Evolutionary conservation across 1,140 invertebrate species (phyloP), one percentile per base, ranked within the genome.

Genomic region (Eulimnadia texana): DNA sequence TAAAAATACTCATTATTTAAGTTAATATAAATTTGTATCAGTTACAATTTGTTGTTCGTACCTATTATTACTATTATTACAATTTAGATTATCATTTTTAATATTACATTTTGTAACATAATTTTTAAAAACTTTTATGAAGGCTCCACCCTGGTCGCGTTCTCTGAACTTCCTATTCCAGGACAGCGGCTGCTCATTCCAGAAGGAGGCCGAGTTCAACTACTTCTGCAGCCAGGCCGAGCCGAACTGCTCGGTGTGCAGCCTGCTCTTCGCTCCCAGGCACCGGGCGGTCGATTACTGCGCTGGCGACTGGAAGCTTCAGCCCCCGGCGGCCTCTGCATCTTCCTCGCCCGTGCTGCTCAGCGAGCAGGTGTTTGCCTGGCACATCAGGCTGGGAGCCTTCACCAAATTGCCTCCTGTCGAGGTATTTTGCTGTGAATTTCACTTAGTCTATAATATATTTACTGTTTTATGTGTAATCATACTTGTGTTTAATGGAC

Each of bases 191-290:
- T 42, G 33, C 16, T 9, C 33, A 6, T 42, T 42, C 33, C 6
- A 42, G n/a, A 25, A 58, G 22, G 55, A 58, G 42, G 55, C 55
- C 1, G 55, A 58, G 28, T 58, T 28, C 55, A 58, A 58, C 20
- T 58, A 33, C 55, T 58, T 58, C 42, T 13, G 55, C 24, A 33
- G 55, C 42, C 55, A 58, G 25, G 27, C 42, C 3, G 24, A 58
- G 20, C 55, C 55, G 19, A 25, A 33, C 42, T 58, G 55, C 29
- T n/a, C 55, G 23, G 42, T 58, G 22, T 58, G 55, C 20, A 42
- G 27, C 28, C 55, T 58, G 19, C 42, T 58, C 13, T n/a, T 42
- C 9, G 28, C 22, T n/a, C 13, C 55, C 16, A 25, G 55, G 28
- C 27, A 25, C 28, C 6, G 24, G 16, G 22, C 22, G 13, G 16